A percentile compares a stretch with the other conserved stretches of the same genome.
These are phyloP conservation scores for Pomacea canaliculata DNA, from an alignment of 2,888 invertebrate genomes.

Conservation along the genomic window DNA sequence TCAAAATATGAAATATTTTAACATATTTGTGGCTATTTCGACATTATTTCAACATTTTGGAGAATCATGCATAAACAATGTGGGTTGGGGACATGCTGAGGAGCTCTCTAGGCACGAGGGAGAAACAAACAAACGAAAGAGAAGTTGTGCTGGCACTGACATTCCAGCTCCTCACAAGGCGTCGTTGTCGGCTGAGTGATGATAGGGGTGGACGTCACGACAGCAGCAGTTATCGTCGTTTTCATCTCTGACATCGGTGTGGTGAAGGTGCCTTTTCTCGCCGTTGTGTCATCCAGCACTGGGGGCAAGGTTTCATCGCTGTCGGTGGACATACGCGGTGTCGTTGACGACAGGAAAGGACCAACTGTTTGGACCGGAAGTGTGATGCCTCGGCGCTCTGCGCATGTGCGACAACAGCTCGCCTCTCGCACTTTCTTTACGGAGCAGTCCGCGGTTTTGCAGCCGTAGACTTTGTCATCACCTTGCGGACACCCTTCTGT, in stretches of 20 bases:
- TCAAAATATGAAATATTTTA: too few relatives aligned
- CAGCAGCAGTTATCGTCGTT: not conserved
- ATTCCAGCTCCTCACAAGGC: not conserved
- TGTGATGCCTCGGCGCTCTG: slow-evolving; percentile 16
- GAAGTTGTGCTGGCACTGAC: too few relatives aligned
- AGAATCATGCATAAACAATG: too few relatives aligned
- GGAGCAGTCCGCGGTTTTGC: slow-evolving; percentile 17
- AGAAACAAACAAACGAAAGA: too few relatives aligned
- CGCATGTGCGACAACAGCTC: slow-evolving; percentile 29
- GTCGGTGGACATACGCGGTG: not conserved
- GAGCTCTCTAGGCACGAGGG: too few relatives aligned
- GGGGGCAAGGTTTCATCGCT: not conserved
- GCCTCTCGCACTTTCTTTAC: slow-evolving; percentile 11
- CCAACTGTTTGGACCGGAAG: not conserved
- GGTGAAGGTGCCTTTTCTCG: not conserved
- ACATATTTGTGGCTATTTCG: too few relatives aligned
- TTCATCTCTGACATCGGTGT: not conserved
- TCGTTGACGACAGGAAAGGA: not conserved
- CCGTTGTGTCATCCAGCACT: not conserved
- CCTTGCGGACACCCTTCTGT: slow-evolving; percentile 22
- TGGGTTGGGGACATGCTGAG: too few relatives aligned
- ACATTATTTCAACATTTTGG: too few relatives aligned
- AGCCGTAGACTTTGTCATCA: slow-evolving; percentile 25
- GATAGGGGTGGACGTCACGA: not conserved
- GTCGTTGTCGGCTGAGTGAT: slow-evolving; percentile 4